Conservation (phyloP, 2,113 vertebrate species). For the Rhegmatorhina hoffmannsi region DNA sequence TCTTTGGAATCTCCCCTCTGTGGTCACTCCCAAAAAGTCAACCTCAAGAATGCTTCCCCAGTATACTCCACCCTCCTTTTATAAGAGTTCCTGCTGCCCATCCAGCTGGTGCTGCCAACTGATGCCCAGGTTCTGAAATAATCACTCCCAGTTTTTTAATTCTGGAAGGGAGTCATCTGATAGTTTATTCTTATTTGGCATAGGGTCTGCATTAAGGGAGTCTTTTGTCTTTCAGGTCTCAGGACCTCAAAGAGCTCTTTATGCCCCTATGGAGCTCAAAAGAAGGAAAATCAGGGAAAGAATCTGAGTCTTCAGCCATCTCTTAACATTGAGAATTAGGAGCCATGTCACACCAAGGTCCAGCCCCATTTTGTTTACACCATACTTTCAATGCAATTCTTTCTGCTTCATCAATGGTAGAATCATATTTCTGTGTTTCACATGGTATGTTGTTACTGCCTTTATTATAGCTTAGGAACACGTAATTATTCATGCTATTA, state of each 20-base stretch:
- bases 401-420: background rate
- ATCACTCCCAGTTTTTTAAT: background rate
- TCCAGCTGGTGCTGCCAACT: background rate
- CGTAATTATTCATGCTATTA: constrained; percentile 3
- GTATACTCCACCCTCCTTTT: background rate
- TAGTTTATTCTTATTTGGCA: background rate
- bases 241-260: background rate
- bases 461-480: constrained; percentile 2
- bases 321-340: background rate
- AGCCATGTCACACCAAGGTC: background rate
- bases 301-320: background rate
- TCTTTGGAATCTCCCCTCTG: background rate
- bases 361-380: background rate
- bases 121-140: background rate
- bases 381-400: background rate
- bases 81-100: background rate
- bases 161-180: background rate
- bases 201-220: background rate
- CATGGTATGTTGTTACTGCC: background rate
- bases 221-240: background rate
- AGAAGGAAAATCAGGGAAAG: background rate
- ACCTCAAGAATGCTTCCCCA: background rate
- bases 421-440: background rate
- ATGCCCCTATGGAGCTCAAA: background rate
- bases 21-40: background rate